phyloP scores from a whole-genome alignment of 2,888 invertebrate genomes.

The Trichopria drosophilae region DNA sequence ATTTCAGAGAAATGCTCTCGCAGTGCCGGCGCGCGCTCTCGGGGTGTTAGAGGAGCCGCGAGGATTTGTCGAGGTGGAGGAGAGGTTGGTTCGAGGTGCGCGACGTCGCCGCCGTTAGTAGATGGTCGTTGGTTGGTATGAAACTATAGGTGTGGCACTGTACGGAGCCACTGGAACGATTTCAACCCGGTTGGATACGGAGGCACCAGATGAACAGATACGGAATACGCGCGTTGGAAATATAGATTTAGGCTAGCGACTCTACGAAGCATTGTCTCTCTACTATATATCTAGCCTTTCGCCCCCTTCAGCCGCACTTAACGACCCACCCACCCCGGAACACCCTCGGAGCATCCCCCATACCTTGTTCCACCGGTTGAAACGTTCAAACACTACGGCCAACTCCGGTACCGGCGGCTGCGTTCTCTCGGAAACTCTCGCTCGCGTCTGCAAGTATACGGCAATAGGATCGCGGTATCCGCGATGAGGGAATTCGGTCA shows the following conservation, averaged over 20 bases:
- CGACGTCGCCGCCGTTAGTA: slow-evolving; percentile 22
- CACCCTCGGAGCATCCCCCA: too few species aligned
- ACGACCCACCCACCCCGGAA: too few species aligned
- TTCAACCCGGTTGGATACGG: slow-evolving; percentile 25
- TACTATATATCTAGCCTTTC: too few species aligned
- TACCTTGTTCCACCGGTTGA: too few species aligned
- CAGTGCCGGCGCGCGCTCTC: slow-evolving; percentile 44
- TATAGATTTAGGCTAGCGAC: slow-evolving; percentile 56
- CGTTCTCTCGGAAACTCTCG: too few species aligned
- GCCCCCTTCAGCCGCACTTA: too few species aligned
- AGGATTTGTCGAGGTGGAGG: slow-evolving; percentile 48
- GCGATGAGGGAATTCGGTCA: too few species aligned
- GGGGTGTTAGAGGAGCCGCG: slow-evolving; percentile 33
- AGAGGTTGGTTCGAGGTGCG: slow-evolving; percentile 8
- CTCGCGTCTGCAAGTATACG: too few species aligned
- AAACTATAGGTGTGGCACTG: slow-evolving; percentile 19
- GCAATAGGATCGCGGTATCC: too few species aligned
- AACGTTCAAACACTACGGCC: too few species aligned
- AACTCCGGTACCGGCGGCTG: too few species aligned
- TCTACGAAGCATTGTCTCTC: too few species aligned
- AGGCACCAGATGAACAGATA: slow-evolving; percentile 55
- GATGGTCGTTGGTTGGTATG: slow-evolving; percentile 10
- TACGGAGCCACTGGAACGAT: slow-evolving; percentile 27
- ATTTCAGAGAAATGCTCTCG: slow-evolving; percentile 58
- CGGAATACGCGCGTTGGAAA: slow-evolving; percentile 50